Conservation (phyloP, 2,888 invertebrate genomes). For the Buathra laborator region DNA sequence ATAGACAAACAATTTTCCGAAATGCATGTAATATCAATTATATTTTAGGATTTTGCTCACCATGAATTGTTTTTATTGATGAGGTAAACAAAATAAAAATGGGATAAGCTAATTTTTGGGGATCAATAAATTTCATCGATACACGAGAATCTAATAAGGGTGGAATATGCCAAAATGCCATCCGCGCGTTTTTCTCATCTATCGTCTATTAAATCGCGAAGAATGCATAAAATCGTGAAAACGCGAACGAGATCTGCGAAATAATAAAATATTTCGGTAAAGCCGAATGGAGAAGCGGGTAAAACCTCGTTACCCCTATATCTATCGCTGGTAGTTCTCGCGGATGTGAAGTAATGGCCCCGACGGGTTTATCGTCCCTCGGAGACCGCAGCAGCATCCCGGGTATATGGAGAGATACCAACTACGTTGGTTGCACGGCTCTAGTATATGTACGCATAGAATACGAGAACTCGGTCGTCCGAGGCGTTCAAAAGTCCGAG, state of each 20-base stretch:
- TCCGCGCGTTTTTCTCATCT: background rate
- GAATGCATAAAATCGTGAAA: background rate
- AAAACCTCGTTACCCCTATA: slow-evolving; percentile 62
- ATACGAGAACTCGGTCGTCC: slow-evolving; percentile 27
- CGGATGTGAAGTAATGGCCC: slow-evolving; percentile 62
- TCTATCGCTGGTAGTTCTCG: slow-evolving; percentile 9
- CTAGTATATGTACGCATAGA: slow-evolving; percentile 21
- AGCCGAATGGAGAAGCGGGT: slow-evolving; percentile 10
- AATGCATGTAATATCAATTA: too few species aligned
- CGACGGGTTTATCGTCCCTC: slow-evolving; percentile 68
- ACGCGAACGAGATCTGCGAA: slow-evolving; percentile 36
- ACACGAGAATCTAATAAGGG: slow-evolving; percentile 4
- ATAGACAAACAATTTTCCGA: too few species aligned
- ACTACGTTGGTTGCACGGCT: background rate
- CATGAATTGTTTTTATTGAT: too few species aligned
- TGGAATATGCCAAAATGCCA: slow-evolving; percentile 3
- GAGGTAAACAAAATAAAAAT: background rate
- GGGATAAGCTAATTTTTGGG: background rate
- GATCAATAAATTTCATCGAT: background rate
- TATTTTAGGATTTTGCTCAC: too few species aligned
- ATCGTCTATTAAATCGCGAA: slow-evolving; percentile 41
- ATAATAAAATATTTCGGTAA: slow-evolving; percentile 60
- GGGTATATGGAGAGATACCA: slow-evolving; percentile 21
- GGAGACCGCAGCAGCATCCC: slow-evolving; percentile 62
- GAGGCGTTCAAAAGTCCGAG: slow-evolving; percentile 53